These are phyloP conservation scores for Aplochiton taeniatus DNA, from an alignment of 2,797 vertebrate species.

Conservation along the genomic window DNA sequence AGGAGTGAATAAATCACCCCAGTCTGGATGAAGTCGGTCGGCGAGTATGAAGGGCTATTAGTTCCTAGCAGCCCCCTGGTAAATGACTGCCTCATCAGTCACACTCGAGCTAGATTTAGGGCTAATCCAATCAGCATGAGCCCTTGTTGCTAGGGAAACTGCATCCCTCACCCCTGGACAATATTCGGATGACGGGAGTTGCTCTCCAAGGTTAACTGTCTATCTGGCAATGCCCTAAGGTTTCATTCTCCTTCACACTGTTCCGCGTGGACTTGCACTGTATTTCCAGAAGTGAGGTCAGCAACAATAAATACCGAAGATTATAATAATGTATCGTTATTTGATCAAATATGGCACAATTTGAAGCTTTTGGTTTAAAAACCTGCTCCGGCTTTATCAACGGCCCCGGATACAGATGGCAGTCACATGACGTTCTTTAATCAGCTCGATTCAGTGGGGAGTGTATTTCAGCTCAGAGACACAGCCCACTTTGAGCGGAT, in stretches of 20 bases:
- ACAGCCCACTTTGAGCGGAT: conserved; percentile 57
- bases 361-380: neutral
- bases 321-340: no score
- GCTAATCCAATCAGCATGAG: conserved; percentile 39
- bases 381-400: conserved; percentile 30
- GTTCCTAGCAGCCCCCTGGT: conserved; percentile 43
- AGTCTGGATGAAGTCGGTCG: conserved; percentile 38
- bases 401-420: conserved; percentile 67
- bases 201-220: conserved; percentile 7
- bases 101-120: conserved; percentile 31
- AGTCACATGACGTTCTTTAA: conserved; percentile 64
- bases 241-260: neutral
- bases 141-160: conserved; percentile 41
- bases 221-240: conserved; percentile 1
- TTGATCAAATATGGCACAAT: no score
- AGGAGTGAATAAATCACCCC: conserved; percentile 44
- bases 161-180: conserved; percentile 29
- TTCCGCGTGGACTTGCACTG: neutral
- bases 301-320: neutral
- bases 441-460: conserved; percentile 57
- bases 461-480: conserved; percentile 53
- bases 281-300: neutral
- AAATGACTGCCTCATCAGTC: conserved; percentile 55
- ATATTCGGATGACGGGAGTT: conserved; percentile 10
- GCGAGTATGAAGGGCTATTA: conserved; percentile 36